phyloP scores from a whole-genome alignment of 1,140 invertebrate species.

The Cydia splendana region DNA sequence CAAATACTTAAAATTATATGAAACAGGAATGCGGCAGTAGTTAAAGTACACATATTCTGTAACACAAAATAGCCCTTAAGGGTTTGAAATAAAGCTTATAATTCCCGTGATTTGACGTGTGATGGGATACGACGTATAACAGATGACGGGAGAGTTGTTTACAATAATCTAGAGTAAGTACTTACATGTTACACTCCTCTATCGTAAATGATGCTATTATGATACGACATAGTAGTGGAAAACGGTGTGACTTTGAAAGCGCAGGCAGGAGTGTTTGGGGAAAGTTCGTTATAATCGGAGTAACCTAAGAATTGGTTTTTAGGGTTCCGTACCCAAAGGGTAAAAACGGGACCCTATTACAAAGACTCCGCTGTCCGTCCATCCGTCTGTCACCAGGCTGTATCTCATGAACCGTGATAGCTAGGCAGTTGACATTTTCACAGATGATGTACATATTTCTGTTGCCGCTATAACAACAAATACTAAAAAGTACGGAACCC shows the following conservation, averaged over 20 bases:
- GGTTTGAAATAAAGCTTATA: not conserved
- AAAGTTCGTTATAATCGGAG: slow-evolving; percentile 44
- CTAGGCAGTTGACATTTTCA: too few species aligned
- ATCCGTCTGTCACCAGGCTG: too few species aligned
- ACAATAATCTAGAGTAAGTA: slow-evolving; percentile 12
- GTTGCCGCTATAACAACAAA: too few species aligned
- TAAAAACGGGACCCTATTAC: too few species aligned
- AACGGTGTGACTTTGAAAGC: not conserved
- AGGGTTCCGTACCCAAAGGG: too few species aligned
- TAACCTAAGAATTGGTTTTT: too few species aligned
- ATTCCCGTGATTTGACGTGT: not conserved
- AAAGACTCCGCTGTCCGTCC: too few species aligned
- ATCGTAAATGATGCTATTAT: too few species aligned
- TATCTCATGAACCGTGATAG: too few species aligned
- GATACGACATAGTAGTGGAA: too few species aligned
- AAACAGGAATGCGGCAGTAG: slow-evolving; percentile 14
- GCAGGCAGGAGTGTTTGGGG: slow-evolving; percentile 41
- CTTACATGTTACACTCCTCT: not conserved
- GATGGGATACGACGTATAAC: not conserved
- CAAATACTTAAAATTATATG: not conserved
- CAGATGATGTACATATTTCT: too few species aligned
- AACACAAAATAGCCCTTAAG: not conserved
- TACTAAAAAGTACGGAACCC: too few species aligned
- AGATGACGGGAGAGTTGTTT: slow-evolving; percentile 19
- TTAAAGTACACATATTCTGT: not conserved